phyloP scores from a whole-genome alignment of 2,113 vertebrate genomes.

The Xyrauchen texanus region DNA sequence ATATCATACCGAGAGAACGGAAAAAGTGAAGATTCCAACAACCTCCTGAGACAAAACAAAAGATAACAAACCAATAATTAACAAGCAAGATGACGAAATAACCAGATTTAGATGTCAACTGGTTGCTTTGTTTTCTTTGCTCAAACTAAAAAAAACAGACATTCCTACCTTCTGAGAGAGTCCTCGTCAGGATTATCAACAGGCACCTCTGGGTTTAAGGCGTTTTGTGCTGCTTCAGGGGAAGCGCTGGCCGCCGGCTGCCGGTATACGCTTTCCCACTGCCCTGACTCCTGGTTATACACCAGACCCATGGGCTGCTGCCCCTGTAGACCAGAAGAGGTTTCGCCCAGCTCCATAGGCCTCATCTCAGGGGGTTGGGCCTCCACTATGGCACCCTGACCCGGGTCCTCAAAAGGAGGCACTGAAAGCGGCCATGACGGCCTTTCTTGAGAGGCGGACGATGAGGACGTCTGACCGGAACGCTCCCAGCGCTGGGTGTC shows the following conservation, averaged over 20 bases:
- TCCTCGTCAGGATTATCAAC: constrained; percentile 96
- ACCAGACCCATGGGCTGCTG: constrained; percentile 93
- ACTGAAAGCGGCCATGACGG: constrained; percentile 69
- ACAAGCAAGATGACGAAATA: not conserved
- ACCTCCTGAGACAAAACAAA: constrained; percentile 80
- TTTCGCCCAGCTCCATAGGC: constrained; percentile 79
- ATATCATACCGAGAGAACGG: constrained; percentile 95
- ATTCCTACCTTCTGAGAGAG: constrained; percentile 87
- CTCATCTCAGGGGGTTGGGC: constrained; percentile 78
- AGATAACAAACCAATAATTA: not conserved
- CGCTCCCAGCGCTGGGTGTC: constrained; percentile 98
- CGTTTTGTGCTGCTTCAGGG: constrained; percentile 88
- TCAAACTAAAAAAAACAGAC: too few species aligned
- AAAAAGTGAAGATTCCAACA: constrained; percentile 94
- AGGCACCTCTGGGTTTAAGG: constrained; percentile 98
- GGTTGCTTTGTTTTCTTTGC: not conserved
- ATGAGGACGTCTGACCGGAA: constrained; percentile 82
- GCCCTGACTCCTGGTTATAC: constrained; percentile 96
- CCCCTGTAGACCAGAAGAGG: constrained; percentile 77
- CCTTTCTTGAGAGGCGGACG: constrained; percentile 68
- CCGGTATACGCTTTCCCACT: constrained; percentile 93
- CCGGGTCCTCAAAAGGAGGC: constrained; percentile 50
- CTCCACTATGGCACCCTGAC: constrained; percentile 71
- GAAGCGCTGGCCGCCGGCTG: constrained; percentile 82
- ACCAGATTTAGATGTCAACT: not conserved